These are phyloP conservation scores for Sebastiscus albofasciatus DNA, from an alignment of 2,797 vertebrate genomes.

Conservation along the genomic window DNA sequence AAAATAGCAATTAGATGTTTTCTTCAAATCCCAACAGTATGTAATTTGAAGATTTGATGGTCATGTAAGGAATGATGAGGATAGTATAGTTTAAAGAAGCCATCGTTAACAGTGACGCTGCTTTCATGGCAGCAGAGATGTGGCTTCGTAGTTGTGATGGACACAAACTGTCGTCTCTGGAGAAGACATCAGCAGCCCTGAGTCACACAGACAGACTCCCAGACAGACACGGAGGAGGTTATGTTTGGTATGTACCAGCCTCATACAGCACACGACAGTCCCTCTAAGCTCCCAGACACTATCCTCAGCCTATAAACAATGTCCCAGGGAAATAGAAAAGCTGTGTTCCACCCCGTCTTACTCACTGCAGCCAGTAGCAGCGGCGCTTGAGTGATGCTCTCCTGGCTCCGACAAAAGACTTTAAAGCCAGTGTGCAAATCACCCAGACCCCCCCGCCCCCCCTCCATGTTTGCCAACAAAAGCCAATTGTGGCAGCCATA, in stretches of 20 bases:
- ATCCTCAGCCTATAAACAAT: constrained; percentile 62
- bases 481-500: constrained; percentile 76
- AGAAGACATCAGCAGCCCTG: neutral
- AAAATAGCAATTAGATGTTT: neutral
- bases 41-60: neutral
- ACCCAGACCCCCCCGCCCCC: constrained; percentile 29
- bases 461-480: constrained; percentile 77
- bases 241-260: constrained; percentile 18
- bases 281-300: constrained; percentile 41
- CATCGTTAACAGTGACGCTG: neutral
- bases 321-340: constrained; percentile 59
- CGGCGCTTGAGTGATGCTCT: constrained; percentile 67
- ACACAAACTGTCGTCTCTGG: constrained; percentile 9
- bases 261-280: constrained; percentile 21
- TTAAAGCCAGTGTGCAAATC: constrained; percentile 79
- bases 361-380: constrained; percentile 57
- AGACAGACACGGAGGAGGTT: neutral
- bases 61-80: neutral
- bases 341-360: constrained; percentile 51
- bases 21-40: neutral
- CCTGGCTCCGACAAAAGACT: constrained; percentile 71
- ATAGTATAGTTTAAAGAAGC: neutral
- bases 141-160: neutral
- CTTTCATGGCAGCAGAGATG: neutral
- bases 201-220: neutral